phyloP scores from a whole-genome alignment of 2,888 invertebrate genomes.

The Adineta ricciae region DNA sequence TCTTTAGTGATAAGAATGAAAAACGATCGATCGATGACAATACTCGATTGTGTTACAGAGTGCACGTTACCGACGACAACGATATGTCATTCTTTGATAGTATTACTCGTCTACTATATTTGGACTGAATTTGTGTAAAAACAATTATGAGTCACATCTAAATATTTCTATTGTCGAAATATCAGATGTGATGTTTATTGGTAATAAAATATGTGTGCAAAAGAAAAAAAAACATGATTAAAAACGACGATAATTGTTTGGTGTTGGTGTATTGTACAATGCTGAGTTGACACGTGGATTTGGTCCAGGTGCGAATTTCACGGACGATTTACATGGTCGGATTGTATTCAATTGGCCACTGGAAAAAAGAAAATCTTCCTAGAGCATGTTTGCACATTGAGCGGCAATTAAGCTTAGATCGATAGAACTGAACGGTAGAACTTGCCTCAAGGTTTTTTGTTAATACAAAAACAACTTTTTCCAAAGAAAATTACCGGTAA shows the following conservation, averaged over 20 bases:
- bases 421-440: too few relatives aligned
- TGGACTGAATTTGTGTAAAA: background rate
- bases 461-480: too few relatives aligned
- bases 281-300: background rate
- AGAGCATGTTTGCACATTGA: too few relatives aligned
- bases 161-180: background rate
- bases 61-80: too few relatives aligned
- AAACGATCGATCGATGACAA: too few relatives aligned
- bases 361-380: background rate
- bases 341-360: conserved; percentile 30
- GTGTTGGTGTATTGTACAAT: background rate
- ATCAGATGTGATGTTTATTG: background rate
- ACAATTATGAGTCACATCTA: background rate
- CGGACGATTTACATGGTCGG: conserved; percentile 22
- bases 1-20: too few relatives aligned
- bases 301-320: conserved; percentile 25
- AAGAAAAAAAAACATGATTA: background rate
- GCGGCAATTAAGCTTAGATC: too few relatives aligned
- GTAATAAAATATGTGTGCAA: background rate
- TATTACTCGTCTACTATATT: too few relatives aligned
- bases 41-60: too few relatives aligned
- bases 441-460: too few relatives aligned
- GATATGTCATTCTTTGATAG: too few relatives aligned
- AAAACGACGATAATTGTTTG: conserved; percentile 12
- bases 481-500: background rate